Base-by-base conservation (phyloP, 2,888 invertebrate genomes). In the Lithophane semibrunnea region DNA sequence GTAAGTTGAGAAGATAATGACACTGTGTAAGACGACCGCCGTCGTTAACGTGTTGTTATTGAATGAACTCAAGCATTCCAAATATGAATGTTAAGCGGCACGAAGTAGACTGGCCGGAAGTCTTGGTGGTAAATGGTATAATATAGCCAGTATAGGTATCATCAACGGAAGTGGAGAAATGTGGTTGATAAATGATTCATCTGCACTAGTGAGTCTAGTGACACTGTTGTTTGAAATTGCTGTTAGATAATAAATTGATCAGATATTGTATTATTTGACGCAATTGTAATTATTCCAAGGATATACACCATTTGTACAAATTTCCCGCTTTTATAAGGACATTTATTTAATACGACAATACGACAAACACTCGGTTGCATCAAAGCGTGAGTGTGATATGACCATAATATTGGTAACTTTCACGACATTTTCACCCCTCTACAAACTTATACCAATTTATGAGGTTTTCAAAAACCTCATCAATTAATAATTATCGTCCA, bases 11-110 rank as follows among this genome's bases (percentile, higher is more conserved):
- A 44, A 65, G 37, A 68, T 80, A 78, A 77, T 76, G 73, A 77
- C 85, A 85, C 88, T 73, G 84, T 70, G 52, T 64, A 56, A 86
- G 74, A 77, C 87, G 73, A 82, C 87, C 68, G 79, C 37, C 73
- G 44, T 49, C 21, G 70, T 58, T 68, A 79, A 64, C 58, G 73
- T 81, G 73, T 69, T 79, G 63, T 75, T 79, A 54, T 77, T 63
- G 66, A 88, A 85, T 88, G 88, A 77, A 67, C 68, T 76, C 21
- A 54, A 73, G 76, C 76, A 75, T 81, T 83, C 77, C 68, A 81
- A 83, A 86, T 84, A 79, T 75, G 78, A 81, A 78, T 80, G 24
- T 74, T 65, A 68, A 64, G 24, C 66, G 42, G 42, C 63, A 42
- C 56, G 71, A 49, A 74, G 66, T 49, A 44, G 61, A 58, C 66